phyloP scores from a whole-genome alignment of 1,140 invertebrate species.

The Teleogryllus occipitalis region DNA sequence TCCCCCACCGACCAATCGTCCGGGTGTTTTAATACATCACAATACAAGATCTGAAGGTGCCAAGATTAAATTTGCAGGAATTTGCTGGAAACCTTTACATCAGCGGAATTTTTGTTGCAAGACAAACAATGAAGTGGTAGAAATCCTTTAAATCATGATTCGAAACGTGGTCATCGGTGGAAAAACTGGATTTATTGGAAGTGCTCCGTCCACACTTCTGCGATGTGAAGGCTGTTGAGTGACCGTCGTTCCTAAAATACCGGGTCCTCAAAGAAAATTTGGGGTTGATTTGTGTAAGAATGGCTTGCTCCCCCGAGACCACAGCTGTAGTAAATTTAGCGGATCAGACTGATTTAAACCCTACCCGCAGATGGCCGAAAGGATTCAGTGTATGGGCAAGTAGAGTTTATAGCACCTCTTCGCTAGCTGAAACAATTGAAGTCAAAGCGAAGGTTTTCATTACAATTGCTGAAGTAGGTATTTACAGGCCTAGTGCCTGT shows the following conservation, averaged over 20 bases:
- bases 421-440: conserved; percentile 58
- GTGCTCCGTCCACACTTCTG: conserved; percentile 54
- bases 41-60: too few relatives aligned
- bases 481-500: conserved; percentile 64
- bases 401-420: conserved; percentile 69
- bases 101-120: too few relatives aligned
- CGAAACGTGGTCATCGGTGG: conserved; percentile 38
- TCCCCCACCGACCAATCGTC: too few relatives aligned
- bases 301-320: conserved; percentile 67
- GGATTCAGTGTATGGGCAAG: conserved; percentile 80
- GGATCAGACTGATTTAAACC: conserved; percentile 86
- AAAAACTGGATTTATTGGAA: conserved; percentile 83
- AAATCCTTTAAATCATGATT: too few relatives aligned
- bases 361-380: conserved; percentile 67
- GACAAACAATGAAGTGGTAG: too few relatives aligned
- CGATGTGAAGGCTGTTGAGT: conserved; percentile 59
- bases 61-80: too few relatives aligned
- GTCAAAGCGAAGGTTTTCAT: conserved; percentile 65
- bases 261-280: conserved; percentile 60
- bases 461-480: conserved; percentile 84
- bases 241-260: conserved; percentile 69
- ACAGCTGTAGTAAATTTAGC: conserved; percentile 80
- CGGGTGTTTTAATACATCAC: too few relatives aligned
- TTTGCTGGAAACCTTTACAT: too few relatives aligned
- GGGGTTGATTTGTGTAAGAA: conserved; percentile 66